Conservation (phyloP, 1,140 invertebrate species). For the Amphibalanus amphitrite region DNA sequence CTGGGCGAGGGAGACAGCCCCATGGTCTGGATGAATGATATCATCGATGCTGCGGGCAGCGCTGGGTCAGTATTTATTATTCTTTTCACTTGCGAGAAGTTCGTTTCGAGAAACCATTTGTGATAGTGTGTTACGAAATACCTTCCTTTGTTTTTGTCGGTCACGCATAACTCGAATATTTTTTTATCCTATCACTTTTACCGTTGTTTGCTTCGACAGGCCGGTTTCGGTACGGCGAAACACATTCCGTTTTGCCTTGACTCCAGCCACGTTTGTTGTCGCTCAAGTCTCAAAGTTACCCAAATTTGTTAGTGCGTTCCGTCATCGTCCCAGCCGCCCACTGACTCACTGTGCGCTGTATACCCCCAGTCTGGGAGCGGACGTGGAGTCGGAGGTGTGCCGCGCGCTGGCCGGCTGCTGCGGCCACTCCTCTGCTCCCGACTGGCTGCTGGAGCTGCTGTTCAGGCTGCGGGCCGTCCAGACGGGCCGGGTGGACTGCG, state of each 20-base stretch:
- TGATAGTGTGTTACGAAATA: no score
- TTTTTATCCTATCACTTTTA: no score
- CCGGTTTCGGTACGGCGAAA: no score
- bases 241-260: no score
- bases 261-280: no score
- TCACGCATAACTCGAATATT: no score
- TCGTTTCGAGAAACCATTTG: neutral
- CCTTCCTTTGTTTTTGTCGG: no score
- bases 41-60: conserved; percentile 35
- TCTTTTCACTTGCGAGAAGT: no score
- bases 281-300: no score
- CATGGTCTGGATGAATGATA: conserved; percentile 43
- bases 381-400: conserved; percentile 13
- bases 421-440: neutral
- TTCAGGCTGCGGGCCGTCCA: conserved; percentile 10
- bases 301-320: no score
- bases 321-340: no score
- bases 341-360: conserved; percentile 13
- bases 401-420: conserved; percentile 5
- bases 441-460: conserved; percentile 17
- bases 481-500: neutral
- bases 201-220: no score
- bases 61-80: neutral
- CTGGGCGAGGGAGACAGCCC: conserved; percentile 27
- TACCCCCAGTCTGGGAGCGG: conserved; percentile 13